These are phyloP conservation scores for Cephus pygmeus DNA, from an alignment of 2,888 invertebrate species.

Conservation along the genomic window DNA sequence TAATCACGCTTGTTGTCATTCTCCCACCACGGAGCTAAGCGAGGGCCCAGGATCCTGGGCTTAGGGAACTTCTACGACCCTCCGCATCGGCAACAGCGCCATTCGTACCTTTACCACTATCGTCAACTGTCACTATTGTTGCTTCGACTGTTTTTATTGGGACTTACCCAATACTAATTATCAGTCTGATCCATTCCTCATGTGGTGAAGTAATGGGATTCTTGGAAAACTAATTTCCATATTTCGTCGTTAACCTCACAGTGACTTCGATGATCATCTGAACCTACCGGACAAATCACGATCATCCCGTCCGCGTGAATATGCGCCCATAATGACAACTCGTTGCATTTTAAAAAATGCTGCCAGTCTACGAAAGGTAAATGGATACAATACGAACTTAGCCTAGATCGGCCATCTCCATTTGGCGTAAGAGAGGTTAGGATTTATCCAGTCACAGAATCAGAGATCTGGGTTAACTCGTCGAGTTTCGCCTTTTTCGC, in stretches of 20 bases:
- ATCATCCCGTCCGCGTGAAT: background rate
- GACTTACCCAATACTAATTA: background rate
- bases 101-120: too few relatives aligned
- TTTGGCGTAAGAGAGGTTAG: background rate
- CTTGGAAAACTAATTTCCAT: background rate
- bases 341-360: background rate
- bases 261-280: background rate
- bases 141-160: background rate
- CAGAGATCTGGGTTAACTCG: background rate
- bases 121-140: background rate
- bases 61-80: background rate
- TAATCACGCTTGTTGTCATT: conserved; percentile 52
- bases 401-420: background rate
- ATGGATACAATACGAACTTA: background rate
- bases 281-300: background rate
- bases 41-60: background rate
- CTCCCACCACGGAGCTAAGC: conserved; percentile 20
- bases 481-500: background rate
- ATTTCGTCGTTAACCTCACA: background rate
- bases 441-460: background rate
- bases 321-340: background rate
- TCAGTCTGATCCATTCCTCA: background rate
- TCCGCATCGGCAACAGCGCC: background rate
- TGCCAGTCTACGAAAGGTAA: background rate
- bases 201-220: background rate